These are phyloP conservation scores for Steinernema hermaphroditum DNA, from an alignment of 2,888 invertebrate genomes.

Conservation along the genomic window DNA sequence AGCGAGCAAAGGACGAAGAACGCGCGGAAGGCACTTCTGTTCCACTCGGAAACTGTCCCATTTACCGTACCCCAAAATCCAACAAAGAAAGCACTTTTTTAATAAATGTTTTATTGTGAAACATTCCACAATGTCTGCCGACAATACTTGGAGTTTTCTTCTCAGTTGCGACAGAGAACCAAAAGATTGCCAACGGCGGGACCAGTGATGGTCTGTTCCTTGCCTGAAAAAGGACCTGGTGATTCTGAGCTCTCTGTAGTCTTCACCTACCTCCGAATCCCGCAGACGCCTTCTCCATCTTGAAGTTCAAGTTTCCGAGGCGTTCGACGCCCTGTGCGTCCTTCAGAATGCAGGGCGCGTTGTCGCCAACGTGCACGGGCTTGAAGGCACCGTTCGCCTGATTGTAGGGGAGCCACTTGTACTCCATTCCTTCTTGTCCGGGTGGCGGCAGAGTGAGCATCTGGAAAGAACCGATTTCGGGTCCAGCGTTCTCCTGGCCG, in stretches of 20 bases:
- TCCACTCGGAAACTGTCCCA: too few species aligned
- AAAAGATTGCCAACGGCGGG: conserved; percentile 67
- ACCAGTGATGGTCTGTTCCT: conserved; percentile 68
- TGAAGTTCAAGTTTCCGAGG: conserved; percentile 51
- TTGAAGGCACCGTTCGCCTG: conserved; percentile 47
- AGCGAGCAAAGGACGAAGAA: too few species aligned
- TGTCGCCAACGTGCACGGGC: conserved; percentile 51
- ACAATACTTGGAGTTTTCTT: neutral
- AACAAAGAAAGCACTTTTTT: too few species aligned
- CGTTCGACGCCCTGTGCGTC: conserved; percentile 49
- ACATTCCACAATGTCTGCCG: too few species aligned
- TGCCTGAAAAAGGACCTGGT: conserved; percentile 32
- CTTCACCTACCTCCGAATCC: conserved; percentile 41
- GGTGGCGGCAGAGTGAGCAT: conserved; percentile 47
- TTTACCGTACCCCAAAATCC: too few species aligned
- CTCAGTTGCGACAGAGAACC: conserved; percentile 26
- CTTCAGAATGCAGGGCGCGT: conserved; percentile 52
- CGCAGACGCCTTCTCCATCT: conserved; percentile 47
- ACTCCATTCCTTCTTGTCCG: conserved; percentile 46
- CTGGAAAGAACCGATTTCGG: conserved; percentile 55
- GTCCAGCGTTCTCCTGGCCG: conserved; percentile 54
- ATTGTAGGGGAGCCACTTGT: conserved; percentile 51
- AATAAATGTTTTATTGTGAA: too few species aligned
- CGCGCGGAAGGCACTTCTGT: too few species aligned
- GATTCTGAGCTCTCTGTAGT: too few species aligned